These are phyloP conservation scores for Hemibates koningsi DNA, from an alignment of 2,113 vertebrate species.

Conservation along the genomic window DNA sequence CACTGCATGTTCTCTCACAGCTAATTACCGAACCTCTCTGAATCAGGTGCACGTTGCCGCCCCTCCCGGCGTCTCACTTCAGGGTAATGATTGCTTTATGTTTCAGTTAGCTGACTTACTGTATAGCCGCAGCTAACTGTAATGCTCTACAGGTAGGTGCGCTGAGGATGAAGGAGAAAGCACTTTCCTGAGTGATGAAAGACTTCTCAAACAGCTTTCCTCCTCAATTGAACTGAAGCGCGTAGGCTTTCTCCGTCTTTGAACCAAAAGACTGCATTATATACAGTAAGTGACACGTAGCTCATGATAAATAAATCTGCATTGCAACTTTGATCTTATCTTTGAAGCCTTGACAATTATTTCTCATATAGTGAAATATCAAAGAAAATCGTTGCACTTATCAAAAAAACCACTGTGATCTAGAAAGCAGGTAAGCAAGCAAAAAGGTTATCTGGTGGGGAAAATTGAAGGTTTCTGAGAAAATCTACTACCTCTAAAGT, in stretches of 20 bases:
- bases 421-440: background rate
- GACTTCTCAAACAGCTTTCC: slow-evolving; percentile 5
- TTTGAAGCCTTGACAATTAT: background rate
- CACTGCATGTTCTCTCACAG: slow-evolving; percentile 41
- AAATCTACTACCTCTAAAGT: background rate
- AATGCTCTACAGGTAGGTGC: slow-evolving; percentile 30
- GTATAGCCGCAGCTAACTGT: background rate
- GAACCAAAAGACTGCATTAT: background rate
- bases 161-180: slow-evolving; percentile 2
- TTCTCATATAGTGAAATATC: background rate
- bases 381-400: background rate
- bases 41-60: slow-evolving; percentile 16
- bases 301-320: background rate
- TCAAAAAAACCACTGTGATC: background rate
- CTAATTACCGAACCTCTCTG: slow-evolving; percentile 59
- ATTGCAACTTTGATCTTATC: background rate
- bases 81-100: slow-evolving; percentile 29
- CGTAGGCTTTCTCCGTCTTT: background rate
- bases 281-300: background rate
- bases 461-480: background rate
- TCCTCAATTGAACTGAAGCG: background rate
- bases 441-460: background rate
- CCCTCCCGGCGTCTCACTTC: slow-evolving; percentile 9
- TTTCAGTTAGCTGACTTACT: slow-evolving; percentile 4
- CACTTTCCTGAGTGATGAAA: slow-evolving; percentile 13